Evolutionary conservation across 2,113 vertebrate species (phyloP).

Genomic region (Forbesichthys papilliferus): DNA sequence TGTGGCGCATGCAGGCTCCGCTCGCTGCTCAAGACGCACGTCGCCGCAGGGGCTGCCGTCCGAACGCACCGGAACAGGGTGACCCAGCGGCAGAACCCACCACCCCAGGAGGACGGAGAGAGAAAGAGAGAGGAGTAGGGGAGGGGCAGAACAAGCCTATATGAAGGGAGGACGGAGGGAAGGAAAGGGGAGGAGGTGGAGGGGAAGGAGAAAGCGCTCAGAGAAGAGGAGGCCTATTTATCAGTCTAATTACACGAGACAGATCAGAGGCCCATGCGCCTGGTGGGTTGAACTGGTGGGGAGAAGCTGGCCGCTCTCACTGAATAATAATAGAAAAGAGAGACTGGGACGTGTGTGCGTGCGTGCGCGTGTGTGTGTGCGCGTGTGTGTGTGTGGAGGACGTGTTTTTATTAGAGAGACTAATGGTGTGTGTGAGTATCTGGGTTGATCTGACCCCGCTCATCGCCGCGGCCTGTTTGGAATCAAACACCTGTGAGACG

Average conservation of each 20-base stretch:
- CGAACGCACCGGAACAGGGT: background rate
- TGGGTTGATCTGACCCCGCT: conserved; percentile 64
- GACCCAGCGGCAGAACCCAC: background rate
- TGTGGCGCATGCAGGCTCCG: too few species aligned
- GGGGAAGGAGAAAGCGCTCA: background rate
- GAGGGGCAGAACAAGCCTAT: conserved; percentile 9
- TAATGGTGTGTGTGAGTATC: conserved; percentile 67
- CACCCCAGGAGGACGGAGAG: background rate
- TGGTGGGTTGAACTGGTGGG: conserved; percentile 63
- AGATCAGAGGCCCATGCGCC: conserved; percentile 58
- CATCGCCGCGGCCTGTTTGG: conserved; percentile 54
- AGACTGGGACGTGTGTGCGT: conserved; percentile 1
- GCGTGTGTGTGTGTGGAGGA: conserved; percentile 15
- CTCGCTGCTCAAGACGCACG: too few species aligned
- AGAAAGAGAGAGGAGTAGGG: conserved; percentile 10
- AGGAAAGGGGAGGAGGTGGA: conserved; percentile 17
- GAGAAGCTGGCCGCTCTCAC: conserved; percentile 45
- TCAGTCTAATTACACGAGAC: conserved; percentile 73
- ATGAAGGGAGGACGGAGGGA: background rate
- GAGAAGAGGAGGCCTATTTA: conserved; percentile 61
- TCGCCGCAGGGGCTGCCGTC: too few species aligned
- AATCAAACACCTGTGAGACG: conserved; percentile 54
- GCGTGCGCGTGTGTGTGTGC: background rate
- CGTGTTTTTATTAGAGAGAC: conserved; percentile 73
- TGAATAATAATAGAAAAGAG: conserved; percentile 70